Evolutionary conservation across 2,113 vertebrate species (phyloP).

Genomic region (Ranitomeya imitator): DNA sequence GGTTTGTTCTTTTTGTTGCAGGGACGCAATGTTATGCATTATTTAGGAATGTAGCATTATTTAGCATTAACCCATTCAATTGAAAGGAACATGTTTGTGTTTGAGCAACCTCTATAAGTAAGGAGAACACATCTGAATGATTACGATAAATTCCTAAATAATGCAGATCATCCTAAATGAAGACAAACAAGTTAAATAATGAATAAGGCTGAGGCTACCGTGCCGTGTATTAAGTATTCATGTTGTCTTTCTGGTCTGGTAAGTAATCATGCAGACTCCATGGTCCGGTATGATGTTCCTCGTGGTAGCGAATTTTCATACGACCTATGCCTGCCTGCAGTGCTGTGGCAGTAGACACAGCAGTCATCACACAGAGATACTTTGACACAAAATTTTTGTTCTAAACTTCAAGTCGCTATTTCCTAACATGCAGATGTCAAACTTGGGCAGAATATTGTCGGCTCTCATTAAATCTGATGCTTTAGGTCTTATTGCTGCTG

Average conservation of each 20-base stretch:
- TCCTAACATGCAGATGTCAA: not conserved
- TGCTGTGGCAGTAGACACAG: not conserved
- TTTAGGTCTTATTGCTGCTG: not conserved
- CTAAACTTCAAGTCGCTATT: not conserved
- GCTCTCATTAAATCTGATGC: not conserved
- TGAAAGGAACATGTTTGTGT: not conserved
- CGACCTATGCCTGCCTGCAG: not conserved
- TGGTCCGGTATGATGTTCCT: not conserved
- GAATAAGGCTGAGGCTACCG: not conserved
- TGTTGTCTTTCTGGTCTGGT: slow-evolving; percentile 9
- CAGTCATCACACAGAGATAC: not conserved
- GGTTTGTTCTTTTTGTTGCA: no score
- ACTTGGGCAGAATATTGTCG: slow-evolving; percentile 1
- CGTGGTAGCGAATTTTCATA: not conserved
- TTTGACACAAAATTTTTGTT: not conserved
- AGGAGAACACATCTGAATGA: not conserved
- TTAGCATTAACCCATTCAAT: no score
- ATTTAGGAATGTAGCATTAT: no score
- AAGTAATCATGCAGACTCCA: not conserved
- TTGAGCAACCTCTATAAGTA: not conserved
- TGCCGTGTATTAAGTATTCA: slow-evolving; percentile 2
- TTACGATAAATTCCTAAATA: not conserved
- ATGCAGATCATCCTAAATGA: slow-evolving; percentile 15
- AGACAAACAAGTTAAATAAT: slow-evolving; percentile 9
- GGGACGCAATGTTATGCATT: no score